A percentile compares a stretch with the other conserved stretches of the same genome.
Conservation (phyloP, 2,888 invertebrate species). For the Chrysolina haemoptera region DNA sequence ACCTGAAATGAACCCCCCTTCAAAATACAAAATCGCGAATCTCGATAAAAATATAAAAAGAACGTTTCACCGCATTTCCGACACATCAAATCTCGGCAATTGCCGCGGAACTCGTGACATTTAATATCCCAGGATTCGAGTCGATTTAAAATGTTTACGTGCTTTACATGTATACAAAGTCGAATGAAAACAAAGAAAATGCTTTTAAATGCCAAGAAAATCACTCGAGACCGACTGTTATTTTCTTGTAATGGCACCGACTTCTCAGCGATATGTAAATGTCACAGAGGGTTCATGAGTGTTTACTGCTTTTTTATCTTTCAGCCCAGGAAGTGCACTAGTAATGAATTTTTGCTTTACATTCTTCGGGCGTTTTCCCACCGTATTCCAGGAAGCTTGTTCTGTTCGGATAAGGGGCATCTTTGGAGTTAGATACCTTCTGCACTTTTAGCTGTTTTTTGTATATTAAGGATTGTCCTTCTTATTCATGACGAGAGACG, state of each 20-base stretch:
- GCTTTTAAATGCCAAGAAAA: constrained; percentile 51
- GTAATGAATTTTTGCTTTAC: constrained; percentile 13
- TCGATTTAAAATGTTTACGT: constrained; percentile 31
- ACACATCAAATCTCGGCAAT: constrained; percentile 26
- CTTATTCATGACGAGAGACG: constrained; percentile 14
- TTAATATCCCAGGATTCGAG: constrained; percentile 31
- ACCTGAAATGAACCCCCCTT: background rate
- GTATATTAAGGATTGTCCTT: background rate
- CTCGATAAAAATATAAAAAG: constrained; percentile 9
- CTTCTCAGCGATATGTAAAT: constrained; percentile 30
- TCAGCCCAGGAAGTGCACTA: constrained; percentile 22
- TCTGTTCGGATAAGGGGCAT: constrained; percentile 14
- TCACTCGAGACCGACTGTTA: constrained; percentile 51
- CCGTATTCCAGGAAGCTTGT: constrained; percentile 19
- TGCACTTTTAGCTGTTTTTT: background rate
- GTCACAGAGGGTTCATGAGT: constrained; percentile 28
- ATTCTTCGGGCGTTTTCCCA: constrained; percentile 3
- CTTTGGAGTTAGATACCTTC: background rate
- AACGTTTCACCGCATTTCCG: constrained; percentile 16
- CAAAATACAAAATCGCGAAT: background rate
- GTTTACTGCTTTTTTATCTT: constrained; percentile 30
- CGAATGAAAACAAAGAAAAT: constrained; percentile 47
- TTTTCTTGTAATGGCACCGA: constrained; percentile 44
- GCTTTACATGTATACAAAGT: constrained; percentile 27
- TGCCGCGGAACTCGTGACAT: constrained; percentile 30